These are phyloP conservation scores for Chrysolina haemoptera DNA, from an alignment of 2,888 invertebrate genomes.

Conservation along the genomic window DNA sequence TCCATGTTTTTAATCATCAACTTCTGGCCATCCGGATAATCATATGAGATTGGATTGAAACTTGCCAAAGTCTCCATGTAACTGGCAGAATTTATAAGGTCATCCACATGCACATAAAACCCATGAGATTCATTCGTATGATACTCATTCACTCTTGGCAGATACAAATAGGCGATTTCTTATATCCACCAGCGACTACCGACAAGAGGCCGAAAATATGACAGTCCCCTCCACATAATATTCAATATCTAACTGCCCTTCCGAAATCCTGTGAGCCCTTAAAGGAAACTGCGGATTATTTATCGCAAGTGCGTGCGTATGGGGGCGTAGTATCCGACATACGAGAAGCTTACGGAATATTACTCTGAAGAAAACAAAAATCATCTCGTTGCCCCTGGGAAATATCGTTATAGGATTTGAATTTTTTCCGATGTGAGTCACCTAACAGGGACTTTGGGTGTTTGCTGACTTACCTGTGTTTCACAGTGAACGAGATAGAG, in stretches of 20 bases:
- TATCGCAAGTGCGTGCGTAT: slow-evolving; percentile 59
- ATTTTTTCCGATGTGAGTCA: slow-evolving; percentile 50
- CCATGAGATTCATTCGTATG: not conserved
- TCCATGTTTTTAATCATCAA: too few relatives aligned
- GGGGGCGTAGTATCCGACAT: slow-evolving; percentile 22
- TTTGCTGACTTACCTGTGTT: not conserved
- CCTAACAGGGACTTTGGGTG: not conserved
- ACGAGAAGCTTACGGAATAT: slow-evolving; percentile 54
- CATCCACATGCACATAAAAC: not conserved
- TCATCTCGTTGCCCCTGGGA: slow-evolving; percentile 59
- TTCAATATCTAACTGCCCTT: slow-evolving; percentile 55
- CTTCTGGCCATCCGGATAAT: too few relatives aligned
- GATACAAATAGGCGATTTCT: slow-evolving; percentile 39
- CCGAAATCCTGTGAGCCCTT: slow-evolving; percentile 55
- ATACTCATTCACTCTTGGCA: slow-evolving; percentile 2
- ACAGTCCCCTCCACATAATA: slow-evolving; percentile 51
- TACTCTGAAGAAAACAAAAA: slow-evolving; percentile 58
- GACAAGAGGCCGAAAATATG: slow-evolving; percentile 44
- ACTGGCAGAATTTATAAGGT: not conserved
- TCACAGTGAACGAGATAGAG: not conserved
- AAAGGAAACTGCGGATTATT: slow-evolving; percentile 61
- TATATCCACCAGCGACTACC: slow-evolving; percentile 28
- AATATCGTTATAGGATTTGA: slow-evolving; percentile 60
- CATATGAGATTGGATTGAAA: not conserved
- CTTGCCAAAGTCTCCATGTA: not conserved